Percentiles rank a stretch among this genome's conserved stretches.
phyloP scores from a whole-genome alignment of 2,797 vertebrate species.

The Melanotaenia pygmaea region DNA sequence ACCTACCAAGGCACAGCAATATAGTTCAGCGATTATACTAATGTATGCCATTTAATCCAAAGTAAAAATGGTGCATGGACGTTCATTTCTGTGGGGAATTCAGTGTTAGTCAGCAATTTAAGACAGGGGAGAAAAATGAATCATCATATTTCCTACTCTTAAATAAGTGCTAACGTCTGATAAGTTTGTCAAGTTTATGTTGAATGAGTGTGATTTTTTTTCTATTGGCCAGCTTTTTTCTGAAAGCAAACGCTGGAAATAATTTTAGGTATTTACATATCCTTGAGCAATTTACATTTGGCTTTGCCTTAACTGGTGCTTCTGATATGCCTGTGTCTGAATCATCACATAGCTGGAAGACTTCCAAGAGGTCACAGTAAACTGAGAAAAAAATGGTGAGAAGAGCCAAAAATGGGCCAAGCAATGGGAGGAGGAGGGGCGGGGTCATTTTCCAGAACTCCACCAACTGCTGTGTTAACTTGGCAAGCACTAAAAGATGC shows the following conservation, averaged over 20 bases:
- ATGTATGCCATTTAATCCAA: conserved; percentile 7
- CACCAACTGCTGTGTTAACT: conserved; percentile 47
- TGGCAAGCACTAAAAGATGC: conserved; percentile 29
- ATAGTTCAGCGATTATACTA: conserved; percentile 3
- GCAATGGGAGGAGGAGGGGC: conserved; percentile 10
- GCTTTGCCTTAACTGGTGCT: conserved; percentile 26
- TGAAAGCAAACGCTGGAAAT: conserved; percentile 32
- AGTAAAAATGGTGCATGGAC: conserved; percentile 4
- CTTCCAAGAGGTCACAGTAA: conserved; percentile 47
- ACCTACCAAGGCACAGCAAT: background rate
- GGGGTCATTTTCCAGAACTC: conserved; percentile 47
- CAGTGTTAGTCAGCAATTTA: conserved; percentile 12
- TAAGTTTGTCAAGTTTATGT: background rate
- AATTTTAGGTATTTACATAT: conserved; percentile 1
- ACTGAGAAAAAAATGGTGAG: conserved; percentile 37
- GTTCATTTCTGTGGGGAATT: conserved; percentile 4
- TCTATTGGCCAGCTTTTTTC: conserved; percentile 14
- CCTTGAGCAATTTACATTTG: conserved; percentile 18
- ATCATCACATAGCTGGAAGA: conserved; percentile 44
- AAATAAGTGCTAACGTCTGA: background rate
- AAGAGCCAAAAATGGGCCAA: conserved; percentile 48
- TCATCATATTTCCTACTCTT: background rate
- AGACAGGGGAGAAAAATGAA: conserved; percentile 10
- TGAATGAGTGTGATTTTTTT: too few species aligned
- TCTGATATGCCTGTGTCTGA: conserved; percentile 30